phyloP scores from a whole-genome alignment of 1,140 invertebrate genomes.

The Euura lappo region DNA sequence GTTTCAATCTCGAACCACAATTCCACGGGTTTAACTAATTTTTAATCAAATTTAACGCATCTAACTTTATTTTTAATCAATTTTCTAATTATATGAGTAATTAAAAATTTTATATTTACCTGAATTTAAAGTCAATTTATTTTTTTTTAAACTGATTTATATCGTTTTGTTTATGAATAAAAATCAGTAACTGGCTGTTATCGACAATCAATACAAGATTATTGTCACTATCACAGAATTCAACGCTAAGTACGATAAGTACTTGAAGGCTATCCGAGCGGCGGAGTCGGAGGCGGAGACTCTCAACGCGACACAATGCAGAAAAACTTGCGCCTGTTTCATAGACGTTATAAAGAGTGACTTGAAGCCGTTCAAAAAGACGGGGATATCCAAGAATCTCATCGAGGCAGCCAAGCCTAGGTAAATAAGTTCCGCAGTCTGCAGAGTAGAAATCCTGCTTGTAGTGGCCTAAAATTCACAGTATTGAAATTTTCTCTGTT shows the following conservation, averaged over 20 bases:
- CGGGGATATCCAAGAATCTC: slow-evolving; percentile 71
- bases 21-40: no score
- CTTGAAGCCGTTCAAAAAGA: slow-evolving; percentile 70
- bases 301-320: slow-evolving; percentile 39
- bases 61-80: no score
- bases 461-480: slow-evolving; percentile 12
- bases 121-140: no score
- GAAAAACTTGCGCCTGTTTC: slow-evolving; percentile 68
- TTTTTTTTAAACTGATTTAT: no score
- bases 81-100: no score
- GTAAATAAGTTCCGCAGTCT: slow-evolving; percentile 44
- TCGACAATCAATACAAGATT: background rate
- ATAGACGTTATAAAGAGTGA: slow-evolving; percentile 71
- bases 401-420: slow-evolving; percentile 67
- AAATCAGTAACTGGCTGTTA: no score
- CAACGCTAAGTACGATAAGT: slow-evolving; percentile 40
- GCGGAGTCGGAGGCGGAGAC: slow-evolving; percentile 32
- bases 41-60: no score
- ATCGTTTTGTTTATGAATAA: no score
- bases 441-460: slow-evolving; percentile 18
- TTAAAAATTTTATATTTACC: no score
- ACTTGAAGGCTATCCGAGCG: slow-evolving; percentile 34
- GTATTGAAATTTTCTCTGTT: slow-evolving; percentile 36
- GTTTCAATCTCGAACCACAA: no score
- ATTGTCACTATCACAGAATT: slow-evolving; percentile 25